Base-by-base conservation (phyloP, 1,140 invertebrate species). In the Trigoniulus corallinus region DNA sequence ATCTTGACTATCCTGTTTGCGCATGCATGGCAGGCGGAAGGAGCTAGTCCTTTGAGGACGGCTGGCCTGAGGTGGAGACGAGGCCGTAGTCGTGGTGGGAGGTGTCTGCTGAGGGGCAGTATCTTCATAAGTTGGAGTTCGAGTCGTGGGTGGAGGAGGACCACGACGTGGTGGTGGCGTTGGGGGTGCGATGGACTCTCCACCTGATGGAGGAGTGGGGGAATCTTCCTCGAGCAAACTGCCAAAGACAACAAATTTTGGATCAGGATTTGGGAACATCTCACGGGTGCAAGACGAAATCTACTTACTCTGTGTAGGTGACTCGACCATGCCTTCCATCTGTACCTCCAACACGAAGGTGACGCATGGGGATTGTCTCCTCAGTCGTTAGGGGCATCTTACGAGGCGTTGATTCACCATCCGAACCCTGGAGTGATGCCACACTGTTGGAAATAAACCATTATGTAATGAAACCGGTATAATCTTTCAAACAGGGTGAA, bases 1-100 rank as follows among this genome's bases (percentile, higher is more conserved):
- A 41, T 47, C 50, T 40, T 29, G 34, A 23, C 42, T 46, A n/a
- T 51, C 50, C 25, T 51, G 50, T 37, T 48, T 48, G 23, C 43
- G 4, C 2, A 51, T 46, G 25, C 50, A 48, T 37, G 50, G 42
- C 2, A 51, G 44, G 7, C 50, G 41, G 25, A 51, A 51, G 4
- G 50, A 51, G 7, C 24, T 24, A 18, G 41, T 2, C 3, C 50
- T 3, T 7, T 12, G 4, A 3, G n/a, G 3, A 2, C 10, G 29
- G 7, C 27, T 45, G 15, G 26, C 3, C 2, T 20, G 48, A n/a
- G 50, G 43, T 13, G 50, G 26, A 27, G 50, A 12, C 2, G 34
- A 15, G 13, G 34, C 13, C 7, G 25, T 15, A 41, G 21, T 23
- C 4, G n/a, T 40, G 21, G 25, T 21, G 15, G n/a, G 15, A 50